phyloP scores from a whole-genome alignment of 1,140 invertebrate species.

The Hestina assimilis region DNA sequence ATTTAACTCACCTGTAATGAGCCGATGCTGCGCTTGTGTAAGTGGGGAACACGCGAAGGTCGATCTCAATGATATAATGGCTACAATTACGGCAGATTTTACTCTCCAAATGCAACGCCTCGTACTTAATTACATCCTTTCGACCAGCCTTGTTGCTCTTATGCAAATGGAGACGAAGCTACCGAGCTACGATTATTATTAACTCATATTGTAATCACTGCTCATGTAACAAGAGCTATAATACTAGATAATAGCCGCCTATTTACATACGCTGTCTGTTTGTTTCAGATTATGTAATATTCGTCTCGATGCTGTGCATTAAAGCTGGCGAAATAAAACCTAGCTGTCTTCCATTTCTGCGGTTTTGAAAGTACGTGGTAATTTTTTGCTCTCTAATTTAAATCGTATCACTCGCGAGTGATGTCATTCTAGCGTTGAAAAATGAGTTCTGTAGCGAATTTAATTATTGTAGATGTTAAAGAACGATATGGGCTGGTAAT shows the following conservation, averaged over 20 bases:
- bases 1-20: constrained; percentile 1
- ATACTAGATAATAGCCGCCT: neutral
- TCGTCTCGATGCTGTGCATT: neutral
- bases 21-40: constrained; percentile 24
- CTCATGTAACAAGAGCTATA: constrained; percentile 3
- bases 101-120: constrained; percentile 33
- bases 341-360: constrained; percentile 15
- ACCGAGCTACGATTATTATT: constrained; percentile 4
- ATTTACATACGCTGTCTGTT: constrained; percentile 6
- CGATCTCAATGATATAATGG: constrained; percentile 35
- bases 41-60: constrained; percentile 39
- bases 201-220: neutral
- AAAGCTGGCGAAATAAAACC: neutral
- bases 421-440: neutral
- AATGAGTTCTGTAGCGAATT: too few relatives aligned
- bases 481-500: too few relatives aligned
- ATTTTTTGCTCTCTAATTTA: neutral
- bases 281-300: constrained; percentile 19
- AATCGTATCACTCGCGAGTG: neutral
- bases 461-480: too few relatives aligned
- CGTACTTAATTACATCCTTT: constrained; percentile 36
- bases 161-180: constrained; percentile 19
- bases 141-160: constrained; percentile 7
- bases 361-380: constrained; percentile 7
- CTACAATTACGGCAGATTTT: constrained; percentile 33